Evolutionary conservation across 2,888 invertebrate genomes (phyloP).

Genomic region (Yponomeuta cagnagella): DNA sequence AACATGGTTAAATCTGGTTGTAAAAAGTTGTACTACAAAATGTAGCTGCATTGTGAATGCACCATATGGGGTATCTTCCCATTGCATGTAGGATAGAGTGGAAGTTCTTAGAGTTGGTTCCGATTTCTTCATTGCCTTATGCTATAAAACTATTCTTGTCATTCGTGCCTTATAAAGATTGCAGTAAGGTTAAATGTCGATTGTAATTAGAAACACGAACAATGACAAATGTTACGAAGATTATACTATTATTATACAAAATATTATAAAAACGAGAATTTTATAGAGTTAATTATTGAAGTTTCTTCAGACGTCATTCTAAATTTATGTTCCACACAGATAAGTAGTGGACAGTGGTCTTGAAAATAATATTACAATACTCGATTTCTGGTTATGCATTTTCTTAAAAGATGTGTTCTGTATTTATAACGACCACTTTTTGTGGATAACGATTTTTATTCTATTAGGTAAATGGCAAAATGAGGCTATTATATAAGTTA

Average conservation of each 20-base stretch:
- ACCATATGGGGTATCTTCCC: too few species aligned
- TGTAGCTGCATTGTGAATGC: too few species aligned
- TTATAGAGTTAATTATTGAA: not conserved
- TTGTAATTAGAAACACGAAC: not conserved
- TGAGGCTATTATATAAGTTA: constrained; percentile 24
- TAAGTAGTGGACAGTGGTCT: not conserved
- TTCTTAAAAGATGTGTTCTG: not conserved
- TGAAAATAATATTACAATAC: constrained; percentile 1
- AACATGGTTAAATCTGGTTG: too few species aligned
- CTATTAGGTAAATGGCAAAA: constrained; percentile 19
- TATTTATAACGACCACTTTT: constrained; percentile 9
- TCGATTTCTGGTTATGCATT: not conserved
- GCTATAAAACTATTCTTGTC: not conserved
- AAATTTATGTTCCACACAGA: not conserved
- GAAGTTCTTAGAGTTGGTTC: too few species aligned
- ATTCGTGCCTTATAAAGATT: constrained; percentile 13
- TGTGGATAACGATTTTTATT: constrained; percentile 5
- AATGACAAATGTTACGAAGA: not conserved
- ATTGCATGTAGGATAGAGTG: too few species aligned
- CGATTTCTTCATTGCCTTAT: not conserved
- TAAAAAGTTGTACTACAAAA: too few species aligned
- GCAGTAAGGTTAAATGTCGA: constrained; percentile 4
- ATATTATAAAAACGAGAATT: not conserved
- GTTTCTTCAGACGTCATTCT: constrained; percentile 20
- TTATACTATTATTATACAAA: not conserved